Conservation (phyloP, 2,888 invertebrate species). For the Mimas tiliae region DNA sequence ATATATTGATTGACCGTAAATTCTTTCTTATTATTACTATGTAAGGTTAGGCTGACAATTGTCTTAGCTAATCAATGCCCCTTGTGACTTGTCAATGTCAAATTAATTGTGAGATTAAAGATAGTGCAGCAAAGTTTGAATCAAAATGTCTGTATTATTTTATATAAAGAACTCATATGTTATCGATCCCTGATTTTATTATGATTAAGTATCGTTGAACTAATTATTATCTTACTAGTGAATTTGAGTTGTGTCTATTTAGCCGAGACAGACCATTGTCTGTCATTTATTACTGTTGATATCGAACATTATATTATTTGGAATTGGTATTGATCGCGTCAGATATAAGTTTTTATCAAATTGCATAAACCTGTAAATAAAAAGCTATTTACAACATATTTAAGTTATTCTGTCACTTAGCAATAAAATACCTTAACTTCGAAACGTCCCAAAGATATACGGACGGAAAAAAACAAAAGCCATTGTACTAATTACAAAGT, state of each 20-base stretch:
- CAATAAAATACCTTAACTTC: slow-evolving; percentile 3
- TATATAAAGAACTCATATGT: neutral
- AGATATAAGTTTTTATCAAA: neutral
- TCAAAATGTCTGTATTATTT: neutral
- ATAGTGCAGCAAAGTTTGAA: neutral
- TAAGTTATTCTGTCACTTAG: neutral
- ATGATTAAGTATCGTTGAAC: neutral
- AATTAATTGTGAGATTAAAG: slow-evolving; percentile 13
- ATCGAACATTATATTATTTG: no score
- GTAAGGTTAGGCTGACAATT: slow-evolving; percentile 3
- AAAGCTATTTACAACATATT: neutral
- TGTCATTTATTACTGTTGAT: no score
- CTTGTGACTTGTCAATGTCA: neutral
- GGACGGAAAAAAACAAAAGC: slow-evolving; percentile 23
- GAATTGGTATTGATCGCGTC: neutral
- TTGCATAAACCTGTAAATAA: no score
- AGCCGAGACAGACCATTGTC: no score
- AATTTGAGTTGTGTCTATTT: no score
- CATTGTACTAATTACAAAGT: slow-evolving; percentile 36
- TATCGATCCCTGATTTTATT: neutral
- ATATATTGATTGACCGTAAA: slow-evolving; percentile 14
- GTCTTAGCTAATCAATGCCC: slow-evolving; percentile 2
- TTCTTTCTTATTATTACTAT: slow-evolving; percentile 13
- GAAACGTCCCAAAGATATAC: neutral
- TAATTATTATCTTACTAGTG: no score